Conservation (phyloP, 2,888 invertebrate species). For the Neoascia interrupta region DNA sequence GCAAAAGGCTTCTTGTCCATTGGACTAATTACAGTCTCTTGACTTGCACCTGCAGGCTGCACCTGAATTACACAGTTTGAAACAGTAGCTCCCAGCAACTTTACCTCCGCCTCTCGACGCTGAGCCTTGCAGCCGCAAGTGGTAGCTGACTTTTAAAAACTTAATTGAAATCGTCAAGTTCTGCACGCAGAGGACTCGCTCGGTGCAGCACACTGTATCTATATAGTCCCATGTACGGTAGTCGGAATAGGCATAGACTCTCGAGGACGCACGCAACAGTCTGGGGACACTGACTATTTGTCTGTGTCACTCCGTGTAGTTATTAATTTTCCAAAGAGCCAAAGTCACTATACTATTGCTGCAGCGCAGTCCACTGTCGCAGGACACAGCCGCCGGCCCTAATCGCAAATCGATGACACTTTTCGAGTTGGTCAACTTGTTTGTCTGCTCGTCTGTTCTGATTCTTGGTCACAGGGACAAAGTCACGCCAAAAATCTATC, state of each 20-base stretch:
- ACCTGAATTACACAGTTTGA: constrained; percentile 52
- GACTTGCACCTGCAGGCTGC: constrained; percentile 59
- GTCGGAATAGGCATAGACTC: constrained; percentile 58
- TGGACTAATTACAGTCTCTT: constrained; percentile 58
- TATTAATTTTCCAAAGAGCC: constrained; percentile 67
- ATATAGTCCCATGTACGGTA: constrained; percentile 28
- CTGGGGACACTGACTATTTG: constrained; percentile 66
- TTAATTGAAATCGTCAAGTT: constrained; percentile 65
- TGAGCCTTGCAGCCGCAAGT: constrained; percentile 30
- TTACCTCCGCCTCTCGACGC: background rate
- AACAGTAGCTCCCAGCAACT: background rate
- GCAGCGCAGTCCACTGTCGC: background rate
- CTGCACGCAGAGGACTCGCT: constrained; percentile 41
- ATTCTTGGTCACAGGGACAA: constrained; percentile 6
- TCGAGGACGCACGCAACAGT: constrained; percentile 62
- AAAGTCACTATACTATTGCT: constrained; percentile 59
- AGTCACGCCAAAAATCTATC: constrained; percentile 66
- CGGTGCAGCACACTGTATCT: background rate
- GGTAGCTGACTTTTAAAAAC: constrained; percentile 55
- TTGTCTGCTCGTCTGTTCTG: constrained; percentile 23
- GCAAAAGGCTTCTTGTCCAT: no score
- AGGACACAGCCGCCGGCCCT: background rate
- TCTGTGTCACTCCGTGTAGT: constrained; percentile 66
- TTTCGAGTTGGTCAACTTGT: constrained; percentile 64
- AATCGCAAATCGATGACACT: constrained; percentile 57